Evolutionary conservation across 1,140 invertebrate genomes (phyloP).

Genomic region (Arion vulgaris): DNA sequence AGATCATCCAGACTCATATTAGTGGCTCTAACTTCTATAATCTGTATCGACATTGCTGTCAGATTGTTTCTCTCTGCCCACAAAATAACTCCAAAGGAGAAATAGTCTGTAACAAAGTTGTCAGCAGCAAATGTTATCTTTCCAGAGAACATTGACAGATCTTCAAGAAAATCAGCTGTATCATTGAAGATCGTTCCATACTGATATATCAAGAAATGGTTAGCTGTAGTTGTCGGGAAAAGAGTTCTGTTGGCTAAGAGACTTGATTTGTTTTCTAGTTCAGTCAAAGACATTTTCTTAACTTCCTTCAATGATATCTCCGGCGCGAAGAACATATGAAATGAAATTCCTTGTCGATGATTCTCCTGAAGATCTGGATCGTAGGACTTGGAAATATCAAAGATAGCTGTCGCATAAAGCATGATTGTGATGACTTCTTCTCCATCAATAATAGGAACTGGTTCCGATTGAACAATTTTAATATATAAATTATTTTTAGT

Average conservation of each 20-base stretch:
- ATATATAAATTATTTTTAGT: conserved; percentile 51
- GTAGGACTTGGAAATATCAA: conserved; percentile 59
- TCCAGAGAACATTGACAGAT: conserved; percentile 50
- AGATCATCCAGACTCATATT: conserved; percentile 55
- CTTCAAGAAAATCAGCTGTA: conserved; percentile 30
- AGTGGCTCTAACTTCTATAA: conserved; percentile 49
- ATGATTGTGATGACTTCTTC: conserved; percentile 55
- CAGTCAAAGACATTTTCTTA: conserved; percentile 26
- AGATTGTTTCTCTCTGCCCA: conserved; percentile 60
- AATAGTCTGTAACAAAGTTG: conserved; percentile 46
- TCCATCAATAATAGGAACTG: conserved; percentile 58
- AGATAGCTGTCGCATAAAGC: conserved; percentile 58
- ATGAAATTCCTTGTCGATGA: conserved; percentile 50
- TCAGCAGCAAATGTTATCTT: conserved; percentile 58
- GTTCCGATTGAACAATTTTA: conserved; percentile 55
- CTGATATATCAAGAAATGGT: conserved; percentile 57
- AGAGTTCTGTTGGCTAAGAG: conserved; percentile 48
- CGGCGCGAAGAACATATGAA: conserved; percentile 59
- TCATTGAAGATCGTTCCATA: conserved; percentile 49
- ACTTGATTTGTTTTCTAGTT: conserved; percentile 41
- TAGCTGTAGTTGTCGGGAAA: conserved; percentile 52
- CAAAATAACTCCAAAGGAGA: conserved; percentile 54
- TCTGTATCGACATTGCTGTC: conserved; percentile 41
- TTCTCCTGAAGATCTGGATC: conserved; percentile 65
- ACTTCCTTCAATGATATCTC: conserved; percentile 42